These are phyloP conservation scores for Myotis yumanensis DNA, from an alignment of 2,113 vertebrate genomes.

Conservation along the genomic window DNA sequence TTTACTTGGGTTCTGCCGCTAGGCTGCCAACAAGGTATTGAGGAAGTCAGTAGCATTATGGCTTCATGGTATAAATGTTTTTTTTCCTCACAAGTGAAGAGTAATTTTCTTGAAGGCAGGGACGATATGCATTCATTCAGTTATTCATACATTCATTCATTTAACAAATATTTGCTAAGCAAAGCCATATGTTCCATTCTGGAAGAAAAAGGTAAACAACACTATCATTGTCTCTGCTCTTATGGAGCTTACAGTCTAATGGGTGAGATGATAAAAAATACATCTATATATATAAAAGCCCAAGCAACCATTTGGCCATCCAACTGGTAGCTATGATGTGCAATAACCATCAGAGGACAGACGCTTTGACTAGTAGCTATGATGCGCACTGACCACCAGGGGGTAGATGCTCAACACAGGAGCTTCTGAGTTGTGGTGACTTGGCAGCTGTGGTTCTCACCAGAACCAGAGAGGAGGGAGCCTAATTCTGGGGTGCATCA, in stretches of 20 bases:
- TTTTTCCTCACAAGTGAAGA: not conserved
- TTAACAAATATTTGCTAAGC: not conserved
- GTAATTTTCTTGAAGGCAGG: slow-evolving; percentile 21
- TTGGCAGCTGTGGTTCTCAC: too few relatives aligned
- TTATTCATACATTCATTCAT: not conserved
- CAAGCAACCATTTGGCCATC: too few relatives aligned
- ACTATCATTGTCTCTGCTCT: not conserved
- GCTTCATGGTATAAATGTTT: not conserved
- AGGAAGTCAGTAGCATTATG: not conserved
- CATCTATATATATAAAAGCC: not conserved
- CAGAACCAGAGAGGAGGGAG: too few relatives aligned
- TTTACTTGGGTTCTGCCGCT: not conserved
- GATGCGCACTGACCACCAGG: too few relatives aligned
- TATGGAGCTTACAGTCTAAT: not conserved
- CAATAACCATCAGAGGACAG: too few relatives aligned
- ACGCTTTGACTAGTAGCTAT: too few relatives aligned
- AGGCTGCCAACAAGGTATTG: not conserved
- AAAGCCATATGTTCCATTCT: not conserved
- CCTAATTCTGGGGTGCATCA: too few relatives aligned
- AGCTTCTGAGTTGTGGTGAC: too few relatives aligned
- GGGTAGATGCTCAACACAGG: too few relatives aligned
- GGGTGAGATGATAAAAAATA: not conserved
- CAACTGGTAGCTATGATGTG: too few relatives aligned
- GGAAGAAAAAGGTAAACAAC: not conserved
- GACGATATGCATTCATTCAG: not conserved